phyloP scores from a whole-genome alignment of 2,797 vertebrate species.

The Amblyopsis hoosieri region DNA sequence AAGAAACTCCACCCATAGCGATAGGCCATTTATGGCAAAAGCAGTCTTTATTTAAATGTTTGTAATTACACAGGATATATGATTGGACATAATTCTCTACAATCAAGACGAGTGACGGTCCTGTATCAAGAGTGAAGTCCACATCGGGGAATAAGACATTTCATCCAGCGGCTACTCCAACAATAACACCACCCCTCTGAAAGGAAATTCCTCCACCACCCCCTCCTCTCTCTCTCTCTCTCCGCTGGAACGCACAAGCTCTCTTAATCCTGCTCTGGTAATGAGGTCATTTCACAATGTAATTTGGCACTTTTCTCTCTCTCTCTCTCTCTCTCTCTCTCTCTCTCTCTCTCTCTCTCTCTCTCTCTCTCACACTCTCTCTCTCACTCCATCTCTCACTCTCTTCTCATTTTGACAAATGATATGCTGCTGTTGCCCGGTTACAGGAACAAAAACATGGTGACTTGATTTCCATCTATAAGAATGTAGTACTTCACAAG shows the following conservation, averaged over 20 bases:
- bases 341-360: slow-evolving; percentile 37
- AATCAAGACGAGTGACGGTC: slow-evolving; percentile 61
- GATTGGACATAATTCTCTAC: slow-evolving; percentile 65
- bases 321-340: background rate
- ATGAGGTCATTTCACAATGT: slow-evolving; percentile 82
- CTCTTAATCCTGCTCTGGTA: slow-evolving; percentile 77
- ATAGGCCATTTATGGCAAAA: slow-evolving; percentile 21
- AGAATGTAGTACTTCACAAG: slow-evolving; percentile 12
- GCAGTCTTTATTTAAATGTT: slow-evolving; percentile 22
- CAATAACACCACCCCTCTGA: slow-evolving; percentile 85
- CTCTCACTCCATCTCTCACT: background rate
- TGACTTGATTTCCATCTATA: slow-evolving; percentile 24
- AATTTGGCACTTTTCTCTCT: slow-evolving; percentile 65
- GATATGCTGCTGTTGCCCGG: slow-evolving; percentile 61
- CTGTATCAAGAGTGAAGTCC: slow-evolving; percentile 66
- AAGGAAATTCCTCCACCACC: slow-evolving; percentile 82
- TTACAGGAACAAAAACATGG: slow-evolving; percentile 62
- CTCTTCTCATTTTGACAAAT: slow-evolving; percentile 64
- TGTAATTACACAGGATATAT: slow-evolving; percentile 52
- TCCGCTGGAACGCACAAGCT: slow-evolving; percentile 71
- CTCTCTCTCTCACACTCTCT: too few relatives aligned
- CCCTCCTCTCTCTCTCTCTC: slow-evolving; percentile 34
- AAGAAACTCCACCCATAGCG: slow-evolving; percentile 5
- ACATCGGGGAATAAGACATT: slow-evolving; percentile 73
- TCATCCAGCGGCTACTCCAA: slow-evolving; percentile 80